Evolutionary conservation across 2,888 invertebrate genomes (phyloP), one percentile per base, ranked within the genome.

Genomic region (Notodonta ziczac): DNA sequence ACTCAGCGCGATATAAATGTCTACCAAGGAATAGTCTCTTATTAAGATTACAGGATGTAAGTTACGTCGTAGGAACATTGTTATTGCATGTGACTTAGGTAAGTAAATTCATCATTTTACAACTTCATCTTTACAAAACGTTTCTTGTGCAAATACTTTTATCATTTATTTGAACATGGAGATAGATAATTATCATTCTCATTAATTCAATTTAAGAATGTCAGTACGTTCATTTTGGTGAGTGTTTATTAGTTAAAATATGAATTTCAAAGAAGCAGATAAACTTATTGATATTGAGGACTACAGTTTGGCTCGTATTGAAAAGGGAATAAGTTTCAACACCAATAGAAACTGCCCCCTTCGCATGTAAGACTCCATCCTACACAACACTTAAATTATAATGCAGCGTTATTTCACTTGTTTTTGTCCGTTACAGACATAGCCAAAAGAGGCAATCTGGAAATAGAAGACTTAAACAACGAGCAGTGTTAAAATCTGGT

Each of bases 401-500:
- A 35, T 24, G 24, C 24, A 24, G 24, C 24, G 7, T 35, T 35
- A 24, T 35, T 35, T 6, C 5, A 35, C 35, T 24, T 7, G 35
- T 35, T 16, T 10, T 50, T 50, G 24, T 24, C 2, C 7, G 8
- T 74, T 73, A 48, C 74, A 86, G 86, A 60, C 73, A 73, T 53
- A 77, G 69, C 50, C 68, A 75, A 56, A 76, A 67, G 66, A 75
- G 81, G 58, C 74, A 67, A 60, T 82, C 80, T 39, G 75, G 72
- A 52, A 65, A 72, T 58, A 76, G 74, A 58, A 76, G 70, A 71
- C 80, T 71, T 63, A 72, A 67, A 59, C 74, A 82, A 60, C 94
- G 98, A 16, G 96, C 97, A 2, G 96, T 98, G 14, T 94, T 96
- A 74, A 98, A 98, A 90, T 96, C 96, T 81, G 98, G 98, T 42